Conservation (phyloP, 1,140 invertebrate genomes). For the Platorchestia sp. region DNA sequence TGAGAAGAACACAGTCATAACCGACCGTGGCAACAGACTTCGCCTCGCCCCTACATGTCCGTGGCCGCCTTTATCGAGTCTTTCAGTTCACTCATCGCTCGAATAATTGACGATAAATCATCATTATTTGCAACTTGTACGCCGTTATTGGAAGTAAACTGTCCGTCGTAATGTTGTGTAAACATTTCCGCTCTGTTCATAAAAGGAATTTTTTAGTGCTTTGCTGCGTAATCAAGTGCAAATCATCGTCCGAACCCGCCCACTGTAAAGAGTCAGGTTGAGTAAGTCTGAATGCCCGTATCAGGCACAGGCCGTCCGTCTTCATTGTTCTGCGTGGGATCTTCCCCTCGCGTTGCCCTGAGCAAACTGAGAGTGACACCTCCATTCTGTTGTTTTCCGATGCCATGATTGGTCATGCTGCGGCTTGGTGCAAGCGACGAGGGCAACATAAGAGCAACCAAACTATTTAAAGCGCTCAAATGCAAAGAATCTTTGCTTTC, state of each 20-base stretch:
- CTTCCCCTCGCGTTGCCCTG: neutral
- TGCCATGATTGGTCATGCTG: no score
- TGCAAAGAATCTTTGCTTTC: no score
- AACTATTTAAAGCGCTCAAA: no score
- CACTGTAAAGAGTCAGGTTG: neutral
- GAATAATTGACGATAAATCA: neutral
- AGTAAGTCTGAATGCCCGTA: neutral
- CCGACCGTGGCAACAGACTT: neutral
- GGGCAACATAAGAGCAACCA: no score
- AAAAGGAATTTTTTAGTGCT: neutral
- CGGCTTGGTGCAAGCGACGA: no score
- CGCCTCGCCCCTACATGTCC: neutral
- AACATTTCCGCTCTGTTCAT: neutral
- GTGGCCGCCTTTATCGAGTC: neutral
- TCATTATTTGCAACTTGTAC: neutral
- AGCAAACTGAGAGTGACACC: no score
- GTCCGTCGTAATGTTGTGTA: neutral
- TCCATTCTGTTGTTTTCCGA: no score
- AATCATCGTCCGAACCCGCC: neutral
- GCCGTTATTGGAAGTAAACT: neutral
- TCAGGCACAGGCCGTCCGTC: neutral
- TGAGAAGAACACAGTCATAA: neutral
- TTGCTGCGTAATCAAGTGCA: neutral
- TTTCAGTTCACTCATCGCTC: neutral
- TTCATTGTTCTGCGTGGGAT: neutral